These are phyloP conservation scores for Falco columbarius DNA, from an alignment of 2,797 vertebrate genomes.

Conservation along the genomic window DNA sequence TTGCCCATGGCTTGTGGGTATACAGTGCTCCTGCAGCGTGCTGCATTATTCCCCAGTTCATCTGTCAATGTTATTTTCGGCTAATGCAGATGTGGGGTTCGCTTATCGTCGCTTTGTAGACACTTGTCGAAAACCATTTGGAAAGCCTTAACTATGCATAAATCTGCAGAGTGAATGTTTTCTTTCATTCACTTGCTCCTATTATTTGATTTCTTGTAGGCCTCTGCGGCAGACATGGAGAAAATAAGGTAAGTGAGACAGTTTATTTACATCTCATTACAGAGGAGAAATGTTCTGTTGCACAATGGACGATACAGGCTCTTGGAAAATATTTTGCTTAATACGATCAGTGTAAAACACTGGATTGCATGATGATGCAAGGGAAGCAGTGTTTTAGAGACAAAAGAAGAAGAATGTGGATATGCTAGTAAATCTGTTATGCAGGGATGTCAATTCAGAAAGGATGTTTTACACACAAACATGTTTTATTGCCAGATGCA, in stretches of 20 bases:
- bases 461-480: slow-evolving; percentile 28
- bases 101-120: slow-evolving; percentile 13
- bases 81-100: slow-evolving; percentile 70
- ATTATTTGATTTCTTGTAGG: slow-evolving; percentile 87
- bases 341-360: not conserved
- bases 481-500: slow-evolving; percentile 35
- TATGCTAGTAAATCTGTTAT: slow-evolving; percentile 28
- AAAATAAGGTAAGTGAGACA: slow-evolving; percentile 90
- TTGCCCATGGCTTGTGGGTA: slow-evolving; percentile 65
- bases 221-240: slow-evolving; percentile 89
- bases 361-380: slow-evolving; percentile 23
- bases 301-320: not conserved
- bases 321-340: slow-evolving; percentile 44
- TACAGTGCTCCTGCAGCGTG: slow-evolving; percentile 52
- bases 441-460: slow-evolving; percentile 35
- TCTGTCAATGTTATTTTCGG: slow-evolving; percentile 17
- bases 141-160: slow-evolving; percentile 73
- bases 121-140: slow-evolving; percentile 47
- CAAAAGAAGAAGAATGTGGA: slow-evolving; percentile 47
- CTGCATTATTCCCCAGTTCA: slow-evolving; percentile 46
- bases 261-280: slow-evolving; percentile 64
- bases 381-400: slow-evolving; percentile 30
- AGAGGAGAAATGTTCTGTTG: slow-evolving; percentile 32
- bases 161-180: slow-evolving; percentile 68
- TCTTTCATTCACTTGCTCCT: slow-evolving; percentile 77